Conservation (phyloP, 2,888 invertebrate genomes). For the Sphaeridia pumilis region DNA sequence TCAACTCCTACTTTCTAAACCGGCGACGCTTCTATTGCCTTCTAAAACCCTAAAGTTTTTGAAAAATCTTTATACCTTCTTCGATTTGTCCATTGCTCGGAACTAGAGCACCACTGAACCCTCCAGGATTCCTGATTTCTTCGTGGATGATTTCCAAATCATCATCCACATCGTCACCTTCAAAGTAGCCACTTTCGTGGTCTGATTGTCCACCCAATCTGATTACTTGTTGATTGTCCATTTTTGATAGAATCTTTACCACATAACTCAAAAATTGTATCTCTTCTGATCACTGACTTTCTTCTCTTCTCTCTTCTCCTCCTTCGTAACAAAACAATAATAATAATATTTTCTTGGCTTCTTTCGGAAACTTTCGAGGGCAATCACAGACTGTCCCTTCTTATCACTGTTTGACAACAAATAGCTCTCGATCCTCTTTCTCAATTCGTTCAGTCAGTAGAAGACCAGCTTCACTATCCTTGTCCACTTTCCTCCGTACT, state of each 20-base stretch:
- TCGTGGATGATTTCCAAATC: constrained; percentile 39
- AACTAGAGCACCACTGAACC: too few species aligned
- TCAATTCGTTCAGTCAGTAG: neutral
- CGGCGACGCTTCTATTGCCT: too few species aligned
- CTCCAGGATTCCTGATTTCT: constrained; percentile 33
- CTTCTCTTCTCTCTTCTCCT: neutral
- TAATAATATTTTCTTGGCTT: too few species aligned
- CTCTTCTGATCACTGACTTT: neutral
- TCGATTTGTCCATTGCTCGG: too few species aligned
- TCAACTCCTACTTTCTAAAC: too few species aligned
- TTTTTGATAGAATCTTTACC: neutral
- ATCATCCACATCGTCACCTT: constrained; percentile 53
- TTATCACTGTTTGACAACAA: too few species aligned
- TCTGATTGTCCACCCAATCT: constrained; percentile 52
- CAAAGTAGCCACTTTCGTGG: constrained; percentile 75
- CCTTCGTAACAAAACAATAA: neutral
- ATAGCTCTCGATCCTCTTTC: too few species aligned
- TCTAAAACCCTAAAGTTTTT: too few species aligned
- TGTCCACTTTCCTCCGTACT: neutral
- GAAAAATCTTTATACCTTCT: too few species aligned
- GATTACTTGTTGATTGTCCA: constrained; percentile 19
- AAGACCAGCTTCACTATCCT: neutral
- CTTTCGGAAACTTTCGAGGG: too few species aligned
- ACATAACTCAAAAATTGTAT: neutral
- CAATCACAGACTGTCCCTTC: too few species aligned